phyloP scores from a whole-genome alignment of 2,888 invertebrate species.

The Xylocampa areola region DNA sequence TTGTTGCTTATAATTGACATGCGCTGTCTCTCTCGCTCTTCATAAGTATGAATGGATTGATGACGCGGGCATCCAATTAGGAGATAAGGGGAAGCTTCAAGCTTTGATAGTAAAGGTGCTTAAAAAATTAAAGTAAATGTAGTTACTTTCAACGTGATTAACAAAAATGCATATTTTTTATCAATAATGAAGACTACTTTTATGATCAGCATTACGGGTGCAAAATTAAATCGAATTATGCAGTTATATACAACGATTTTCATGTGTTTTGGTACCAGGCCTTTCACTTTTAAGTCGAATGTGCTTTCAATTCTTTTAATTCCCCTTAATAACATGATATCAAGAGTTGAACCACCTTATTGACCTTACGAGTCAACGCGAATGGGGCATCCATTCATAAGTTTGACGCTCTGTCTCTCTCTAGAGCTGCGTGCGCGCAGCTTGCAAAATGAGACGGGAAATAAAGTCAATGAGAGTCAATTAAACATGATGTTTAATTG shows the following conservation, averaged over 20 bases:
- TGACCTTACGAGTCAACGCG: constrained; percentile 82
- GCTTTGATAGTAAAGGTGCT: not conserved
- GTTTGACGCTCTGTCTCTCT: constrained; percentile 60
- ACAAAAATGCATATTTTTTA: not conserved
- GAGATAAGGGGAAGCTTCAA: constrained; percentile 21
- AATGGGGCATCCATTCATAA: constrained; percentile 78
- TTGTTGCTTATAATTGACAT: constrained; percentile 39
- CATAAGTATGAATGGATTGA: constrained; percentile 39
- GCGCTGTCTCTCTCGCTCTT: constrained; percentile 22
- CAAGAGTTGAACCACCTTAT: constrained; percentile 79
- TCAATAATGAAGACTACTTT: not conserved
- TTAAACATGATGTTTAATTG: constrained; percentile 65
- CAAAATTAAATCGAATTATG: not conserved
- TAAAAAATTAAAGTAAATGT: not conserved
- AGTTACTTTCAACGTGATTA: not conserved
- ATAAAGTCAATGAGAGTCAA: constrained; percentile 74
- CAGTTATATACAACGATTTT: not conserved
- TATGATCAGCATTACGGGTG: not conserved
- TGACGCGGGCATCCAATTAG: constrained; percentile 40
- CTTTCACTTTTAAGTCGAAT: constrained; percentile 35
- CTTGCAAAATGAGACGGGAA: constrained; percentile 63
- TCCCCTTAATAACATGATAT: constrained; percentile 64
- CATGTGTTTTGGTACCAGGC: not conserved
- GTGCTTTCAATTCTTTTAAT: constrained; percentile 55
- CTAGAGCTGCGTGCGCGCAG: constrained; percentile 28